Percentiles rank a stretch among this genome's conserved stretches.
Evolutionary conservation across 2,888 invertebrate species (phyloP).

Genomic region (Platycheirus rosarum): DNA sequence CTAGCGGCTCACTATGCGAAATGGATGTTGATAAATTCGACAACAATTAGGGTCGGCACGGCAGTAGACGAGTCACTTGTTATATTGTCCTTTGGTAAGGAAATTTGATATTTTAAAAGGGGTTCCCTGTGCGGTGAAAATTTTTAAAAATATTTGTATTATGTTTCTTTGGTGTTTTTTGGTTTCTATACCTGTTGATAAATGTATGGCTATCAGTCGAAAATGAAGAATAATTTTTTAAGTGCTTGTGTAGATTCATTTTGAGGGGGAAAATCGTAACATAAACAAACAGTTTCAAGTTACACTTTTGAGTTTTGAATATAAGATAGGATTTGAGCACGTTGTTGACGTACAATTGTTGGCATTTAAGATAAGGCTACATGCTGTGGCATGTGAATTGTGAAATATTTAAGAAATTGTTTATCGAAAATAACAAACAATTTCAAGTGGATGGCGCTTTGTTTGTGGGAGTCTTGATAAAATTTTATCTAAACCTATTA

Average conservation of each 20-base stretch:
- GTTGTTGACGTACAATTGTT: conserved; percentile 11
- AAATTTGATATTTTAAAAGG: conserved; percentile 40
- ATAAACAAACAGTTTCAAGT: conserved; percentile 33
- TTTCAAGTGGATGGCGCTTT: conserved; percentile 26
- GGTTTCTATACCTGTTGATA: conserved; percentile 23
- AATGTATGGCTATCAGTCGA: conserved; percentile 29
- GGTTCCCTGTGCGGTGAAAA: conserved; percentile 9
- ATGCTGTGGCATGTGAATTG: neutral
- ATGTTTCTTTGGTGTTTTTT: conserved; percentile 16
- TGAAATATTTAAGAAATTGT: neutral
- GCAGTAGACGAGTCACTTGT: conserved; percentile 28
- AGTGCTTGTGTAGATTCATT: conserved; percentile 20
- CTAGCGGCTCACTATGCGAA: conserved; percentile 6
- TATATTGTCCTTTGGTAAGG: conserved; percentile 30
- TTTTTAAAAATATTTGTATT: conserved; percentile 23
- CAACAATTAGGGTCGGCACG: conserved; percentile 30
- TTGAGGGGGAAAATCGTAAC: neutral
- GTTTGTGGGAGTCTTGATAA: conserved; percentile 15
- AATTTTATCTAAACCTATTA: conserved; percentile 5
- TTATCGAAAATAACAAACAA: conserved; percentile 17
- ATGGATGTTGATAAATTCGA: conserved; percentile 22
- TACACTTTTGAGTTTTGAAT: conserved; percentile 28
- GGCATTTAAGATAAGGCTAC: neutral
- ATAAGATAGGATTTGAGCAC: neutral
- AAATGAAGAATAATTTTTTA: conserved; percentile 33